A percentile compares a stretch with the other conserved stretches of the same genome.
Conservation (phyloP, 92 coral and sea anemone species). For the Isaurus tuberculatus region DNA sequence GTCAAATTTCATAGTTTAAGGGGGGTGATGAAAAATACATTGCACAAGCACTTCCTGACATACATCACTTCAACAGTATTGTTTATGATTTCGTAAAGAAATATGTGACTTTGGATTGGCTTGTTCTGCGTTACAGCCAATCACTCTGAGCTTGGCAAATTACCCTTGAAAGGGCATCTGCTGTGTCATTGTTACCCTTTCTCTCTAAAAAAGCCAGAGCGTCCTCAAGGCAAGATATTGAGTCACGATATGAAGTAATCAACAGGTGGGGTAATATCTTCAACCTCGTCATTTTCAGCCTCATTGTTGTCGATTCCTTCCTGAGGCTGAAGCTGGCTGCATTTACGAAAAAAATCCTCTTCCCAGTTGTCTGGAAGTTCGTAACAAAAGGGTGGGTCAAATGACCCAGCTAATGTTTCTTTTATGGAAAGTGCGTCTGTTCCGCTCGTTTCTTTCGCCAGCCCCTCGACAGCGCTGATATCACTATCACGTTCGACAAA, state of each 20-base stretch:
- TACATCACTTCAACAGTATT: too few relatives aligned
- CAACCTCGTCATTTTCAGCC: slow-evolving; percentile 45
- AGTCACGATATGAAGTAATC: neutral
- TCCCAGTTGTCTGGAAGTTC: slow-evolving; percentile 64
- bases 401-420: slow-evolving; percentile 56
- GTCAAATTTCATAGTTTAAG: too few relatives aligned
- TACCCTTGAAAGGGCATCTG: too few relatives aligned
- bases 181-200: slow-evolving; percentile 50
- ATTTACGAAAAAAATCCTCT: slow-evolving; percentile 42
- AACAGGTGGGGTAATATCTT: slow-evolving; percentile 44
- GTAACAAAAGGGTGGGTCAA: slow-evolving; percentile 60
- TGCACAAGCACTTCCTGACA: too few relatives aligned
- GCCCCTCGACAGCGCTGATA: slow-evolving; percentile 48
- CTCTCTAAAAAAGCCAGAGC: slow-evolving; percentile 35
- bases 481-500: slow-evolving; percentile 52
- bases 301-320: slow-evolving; percentile 35
- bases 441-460: slow-evolving; percentile 63
- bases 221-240: slow-evolving; percentile 32
- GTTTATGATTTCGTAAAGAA: too few relatives aligned
- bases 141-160: too few relatives aligned
- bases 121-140: too few relatives aligned
- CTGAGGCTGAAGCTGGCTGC: slow-evolving; percentile 40
- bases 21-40: too few relatives aligned
- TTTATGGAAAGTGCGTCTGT: slow-evolving; percentile 49
- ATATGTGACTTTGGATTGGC: too few relatives aligned